Conservation (phyloP, 1,140 invertebrate species). For the Brachionus plicatilis region DNA sequence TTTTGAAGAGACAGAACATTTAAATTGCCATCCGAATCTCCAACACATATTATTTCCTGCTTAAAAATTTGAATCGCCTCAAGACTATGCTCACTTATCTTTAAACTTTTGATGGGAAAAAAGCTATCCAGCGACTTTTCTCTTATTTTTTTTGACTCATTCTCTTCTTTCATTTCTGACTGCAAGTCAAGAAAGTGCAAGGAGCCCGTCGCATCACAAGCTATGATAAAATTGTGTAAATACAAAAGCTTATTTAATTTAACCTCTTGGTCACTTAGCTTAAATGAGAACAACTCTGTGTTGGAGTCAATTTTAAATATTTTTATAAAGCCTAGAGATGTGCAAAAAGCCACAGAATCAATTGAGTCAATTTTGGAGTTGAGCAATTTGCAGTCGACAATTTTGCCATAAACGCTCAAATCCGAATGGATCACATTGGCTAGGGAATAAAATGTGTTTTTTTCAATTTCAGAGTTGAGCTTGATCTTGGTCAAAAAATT, state of each 20-base stretch:
- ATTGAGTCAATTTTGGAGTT: background rate
- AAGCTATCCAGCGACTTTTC: background rate
- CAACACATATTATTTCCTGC: background rate
- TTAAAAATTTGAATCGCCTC: background rate
- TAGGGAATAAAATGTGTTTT: background rate
- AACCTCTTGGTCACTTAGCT: background rate
- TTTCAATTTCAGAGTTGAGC: background rate
- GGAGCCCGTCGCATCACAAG: background rate
- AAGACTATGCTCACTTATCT: background rate
- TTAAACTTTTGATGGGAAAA: background rate
- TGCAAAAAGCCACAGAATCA: background rate
- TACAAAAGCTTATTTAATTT: background rate
- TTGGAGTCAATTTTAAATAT: conserved; percentile 23
- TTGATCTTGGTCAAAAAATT: background rate
- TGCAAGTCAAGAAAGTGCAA: conserved; percentile 4
- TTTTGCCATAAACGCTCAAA: background rate
- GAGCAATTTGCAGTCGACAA: background rate
- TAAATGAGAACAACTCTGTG: conserved; percentile 29
- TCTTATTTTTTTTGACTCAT: background rate
- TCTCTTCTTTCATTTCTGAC: background rate
- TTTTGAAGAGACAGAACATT: background rate
- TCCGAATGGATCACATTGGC: background rate
- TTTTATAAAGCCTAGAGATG: background rate
- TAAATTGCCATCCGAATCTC: conserved; percentile 15
- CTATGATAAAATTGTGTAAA: background rate